Percentiles rank a stretch among this genome's conserved stretches.
Conservation (phyloP, 2,113 vertebrate species). For the Eudyptes chrysolophus region DNA sequence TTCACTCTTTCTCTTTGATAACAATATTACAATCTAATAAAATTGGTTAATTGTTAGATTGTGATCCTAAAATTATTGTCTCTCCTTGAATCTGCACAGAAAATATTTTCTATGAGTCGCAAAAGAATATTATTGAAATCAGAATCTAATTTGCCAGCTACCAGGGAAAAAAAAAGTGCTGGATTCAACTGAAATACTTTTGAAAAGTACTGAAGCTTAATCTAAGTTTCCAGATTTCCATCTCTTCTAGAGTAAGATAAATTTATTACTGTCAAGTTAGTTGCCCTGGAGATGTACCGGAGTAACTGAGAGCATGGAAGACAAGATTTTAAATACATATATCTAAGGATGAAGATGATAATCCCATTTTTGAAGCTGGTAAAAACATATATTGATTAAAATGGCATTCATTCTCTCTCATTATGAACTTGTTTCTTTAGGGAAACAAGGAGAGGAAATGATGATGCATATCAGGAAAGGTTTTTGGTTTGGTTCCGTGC, state of each 20-base stretch:
- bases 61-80: conserved; percentile 12
- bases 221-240: neutral
- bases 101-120: conserved; percentile 25
- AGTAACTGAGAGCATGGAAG: neutral
- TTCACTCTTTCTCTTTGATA: neutral
- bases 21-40: neutral
- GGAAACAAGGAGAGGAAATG: neutral
- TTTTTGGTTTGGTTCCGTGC: neutral
- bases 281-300: neutral
- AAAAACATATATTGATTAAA: neutral
- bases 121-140: conserved; percentile 34
- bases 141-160: conserved; percentile 24
- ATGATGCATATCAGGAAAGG: neutral
- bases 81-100: neutral
- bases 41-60: conserved; percentile 6
- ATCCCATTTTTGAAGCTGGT: neutral
- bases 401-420: neutral
- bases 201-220: neutral
- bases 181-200: neutral
- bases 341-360: neutral
- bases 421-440: neutral
- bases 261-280: neutral
- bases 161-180: neutral
- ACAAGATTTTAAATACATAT: neutral
- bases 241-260: neutral